These are phyloP conservation scores for Antennarius maculatus DNA, from an alignment of 2,797 vertebrate species.

Conservation along the genomic window DNA sequence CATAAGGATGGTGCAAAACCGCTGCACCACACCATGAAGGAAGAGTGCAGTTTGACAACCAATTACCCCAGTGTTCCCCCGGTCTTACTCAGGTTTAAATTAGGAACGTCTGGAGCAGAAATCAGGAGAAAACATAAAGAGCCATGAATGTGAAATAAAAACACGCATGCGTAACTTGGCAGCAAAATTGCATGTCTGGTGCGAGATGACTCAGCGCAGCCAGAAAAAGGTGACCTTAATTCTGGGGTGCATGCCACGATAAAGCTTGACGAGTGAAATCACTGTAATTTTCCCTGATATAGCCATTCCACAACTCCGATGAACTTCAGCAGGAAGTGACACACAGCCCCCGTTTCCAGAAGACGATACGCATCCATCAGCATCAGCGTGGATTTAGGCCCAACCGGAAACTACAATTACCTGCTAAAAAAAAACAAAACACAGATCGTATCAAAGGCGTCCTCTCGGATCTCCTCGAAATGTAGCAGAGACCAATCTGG, in stretches of 20 bases:
- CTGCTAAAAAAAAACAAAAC: slow-evolving; percentile 49
- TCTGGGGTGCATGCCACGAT: slow-evolving; percentile 27
- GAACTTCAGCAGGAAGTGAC: slow-evolving; percentile 38
- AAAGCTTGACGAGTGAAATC: slow-evolving; percentile 55
- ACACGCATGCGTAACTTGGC: slow-evolving; percentile 9
- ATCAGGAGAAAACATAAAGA: neutral
- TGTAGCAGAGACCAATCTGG: slow-evolving; percentile 26
- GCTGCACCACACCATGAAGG: neutral
- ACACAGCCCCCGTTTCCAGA: slow-evolving; percentile 13
- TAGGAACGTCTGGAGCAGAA: neutral
- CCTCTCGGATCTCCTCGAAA: slow-evolving; percentile 13
- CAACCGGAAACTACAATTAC: slow-evolving; percentile 49
- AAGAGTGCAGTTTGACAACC: neutral
- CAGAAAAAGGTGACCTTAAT: slow-evolving; percentile 44
- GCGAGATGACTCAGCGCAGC: slow-evolving; percentile 11
- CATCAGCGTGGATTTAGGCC: slow-evolving; percentile 48
- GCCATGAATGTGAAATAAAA: neutral
- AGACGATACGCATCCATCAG: slow-evolving; percentile 53
- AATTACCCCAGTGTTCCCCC: neutral
- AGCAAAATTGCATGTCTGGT: slow-evolving; percentile 28
- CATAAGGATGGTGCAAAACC: neutral
- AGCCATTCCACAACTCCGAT: slow-evolving; percentile 43
- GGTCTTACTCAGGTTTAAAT: neutral
- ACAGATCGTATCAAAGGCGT: slow-evolving; percentile 46
- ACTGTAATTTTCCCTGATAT: slow-evolving; percentile 58